phyloP scores from a whole-genome alignment of 2,113 vertebrate species.

The Eretmochelys imbricata region DNA sequence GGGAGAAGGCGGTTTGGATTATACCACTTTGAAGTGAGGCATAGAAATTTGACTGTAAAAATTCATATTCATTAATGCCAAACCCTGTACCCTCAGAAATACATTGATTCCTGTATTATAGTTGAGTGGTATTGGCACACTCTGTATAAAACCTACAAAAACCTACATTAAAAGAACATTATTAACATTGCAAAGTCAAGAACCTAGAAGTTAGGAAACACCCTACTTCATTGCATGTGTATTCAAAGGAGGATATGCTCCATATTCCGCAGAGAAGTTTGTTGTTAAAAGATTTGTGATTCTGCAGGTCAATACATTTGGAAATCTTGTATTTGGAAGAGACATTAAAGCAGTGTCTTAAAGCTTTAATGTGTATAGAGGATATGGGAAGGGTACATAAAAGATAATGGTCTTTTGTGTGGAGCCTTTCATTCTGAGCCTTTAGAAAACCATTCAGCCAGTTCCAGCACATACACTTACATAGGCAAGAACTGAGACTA shows the following conservation, averaged over 20 bases:
- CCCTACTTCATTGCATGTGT: background rate
- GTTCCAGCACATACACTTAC: background rate
- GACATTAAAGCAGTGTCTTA: background rate
- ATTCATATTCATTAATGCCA: background rate
- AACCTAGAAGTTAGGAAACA: background rate
- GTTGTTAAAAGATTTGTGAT: background rate
- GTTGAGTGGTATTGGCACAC: background rate
- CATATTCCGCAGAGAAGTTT: background rate
- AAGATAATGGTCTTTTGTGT: background rate
- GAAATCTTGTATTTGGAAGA: background rate
- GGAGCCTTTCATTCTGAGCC: background rate
- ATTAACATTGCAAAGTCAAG: background rate
- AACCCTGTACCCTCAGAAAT: accelerated
- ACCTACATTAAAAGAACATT: background rate
- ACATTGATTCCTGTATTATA: background rate
- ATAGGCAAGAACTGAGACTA: background rate
- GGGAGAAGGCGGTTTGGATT: background rate
- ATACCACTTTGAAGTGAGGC: background rate
- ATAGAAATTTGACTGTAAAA: background rate
- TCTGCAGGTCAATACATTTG: background rate
- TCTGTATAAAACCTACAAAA: background rate
- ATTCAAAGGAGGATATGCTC: background rate
- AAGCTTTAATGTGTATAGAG: background rate
- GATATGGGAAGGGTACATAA: background rate
- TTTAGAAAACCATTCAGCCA: background rate